These are phyloP conservation scores for Squalus acanthias DNA, from an alignment of 2,797 vertebrate genomes.

Conservation along the genomic window DNA sequence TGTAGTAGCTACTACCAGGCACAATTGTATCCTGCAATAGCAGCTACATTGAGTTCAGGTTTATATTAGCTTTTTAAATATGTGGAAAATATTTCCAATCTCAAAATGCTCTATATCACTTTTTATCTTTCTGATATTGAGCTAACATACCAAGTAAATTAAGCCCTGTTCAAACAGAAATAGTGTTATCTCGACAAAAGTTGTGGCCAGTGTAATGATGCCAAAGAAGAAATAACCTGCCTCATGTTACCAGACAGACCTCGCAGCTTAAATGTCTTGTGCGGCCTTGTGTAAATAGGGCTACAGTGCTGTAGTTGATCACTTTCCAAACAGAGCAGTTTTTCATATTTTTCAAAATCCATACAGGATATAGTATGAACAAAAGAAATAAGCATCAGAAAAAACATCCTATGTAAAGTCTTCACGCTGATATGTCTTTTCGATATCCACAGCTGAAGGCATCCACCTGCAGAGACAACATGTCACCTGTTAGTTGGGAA, in stretches of 20 bases:
- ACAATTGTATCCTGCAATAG: background rate
- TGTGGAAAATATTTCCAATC: background rate
- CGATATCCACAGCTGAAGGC: too few relatives aligned
- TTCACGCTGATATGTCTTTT: background rate
- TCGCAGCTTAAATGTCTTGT: background rate
- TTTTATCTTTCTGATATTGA: slow-evolving; percentile 9
- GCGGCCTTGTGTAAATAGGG: background rate
- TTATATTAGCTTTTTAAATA: background rate
- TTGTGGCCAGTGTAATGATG: background rate
- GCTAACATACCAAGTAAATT: background rate
- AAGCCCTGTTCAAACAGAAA: background rate
- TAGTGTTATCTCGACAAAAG: background rate
- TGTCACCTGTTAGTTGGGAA: too few relatives aligned
- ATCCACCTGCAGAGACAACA: too few relatives aligned
- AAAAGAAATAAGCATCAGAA: background rate
- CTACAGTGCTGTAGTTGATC: background rate
- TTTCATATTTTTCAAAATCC: background rate
- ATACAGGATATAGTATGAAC: background rate
- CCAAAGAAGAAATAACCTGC: background rate
- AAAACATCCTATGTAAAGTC: background rate
- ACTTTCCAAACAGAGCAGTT: background rate
- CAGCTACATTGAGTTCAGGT: background rate
- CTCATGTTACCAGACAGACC: background rate
- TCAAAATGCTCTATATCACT: background rate
- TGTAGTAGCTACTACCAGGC: too few relatives aligned